Conservation (phyloP, 2,888 invertebrate genomes). For the Drosophila ustulata region DNA sequence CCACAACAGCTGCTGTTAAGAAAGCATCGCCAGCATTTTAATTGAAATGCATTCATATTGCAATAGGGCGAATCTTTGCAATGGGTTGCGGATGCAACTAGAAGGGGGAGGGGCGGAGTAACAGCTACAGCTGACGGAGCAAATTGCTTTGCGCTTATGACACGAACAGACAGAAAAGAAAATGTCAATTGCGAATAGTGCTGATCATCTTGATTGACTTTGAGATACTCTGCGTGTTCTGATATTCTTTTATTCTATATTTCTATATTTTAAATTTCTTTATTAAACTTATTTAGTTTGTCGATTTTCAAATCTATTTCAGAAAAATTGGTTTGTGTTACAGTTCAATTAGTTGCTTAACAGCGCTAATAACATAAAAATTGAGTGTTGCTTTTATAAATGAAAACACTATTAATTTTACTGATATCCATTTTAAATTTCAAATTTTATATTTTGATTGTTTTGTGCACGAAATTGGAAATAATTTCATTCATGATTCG, state of each 20-base stretch:
- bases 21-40: conserved; percentile 66
- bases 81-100: conserved; percentile 3
- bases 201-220: background rate
- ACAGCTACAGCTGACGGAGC: conserved; percentile 60
- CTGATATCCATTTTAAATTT: no score
- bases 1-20: conserved; percentile 67
- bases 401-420: no score
- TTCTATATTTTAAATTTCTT: no score
- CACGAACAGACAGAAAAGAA: conserved; percentile 51
- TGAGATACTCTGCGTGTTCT: conserved; percentile 11
- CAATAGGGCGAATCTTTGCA: conserved; percentile 46
- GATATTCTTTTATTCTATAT: background rate
- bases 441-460: no score
- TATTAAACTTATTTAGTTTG: background rate
- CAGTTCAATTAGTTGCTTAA: no score
- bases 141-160: conserved; percentile 77
- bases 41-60: conserved; percentile 78
- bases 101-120: background rate
- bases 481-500: no score
- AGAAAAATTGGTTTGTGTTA: background rate
- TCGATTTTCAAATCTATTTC: background rate
- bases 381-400: no score
- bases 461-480: no score
- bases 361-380: no score
- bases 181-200: conserved; percentile 43